Conservation (phyloP, 2,113 vertebrate species). For the Lethenteron reissneri region DNA sequence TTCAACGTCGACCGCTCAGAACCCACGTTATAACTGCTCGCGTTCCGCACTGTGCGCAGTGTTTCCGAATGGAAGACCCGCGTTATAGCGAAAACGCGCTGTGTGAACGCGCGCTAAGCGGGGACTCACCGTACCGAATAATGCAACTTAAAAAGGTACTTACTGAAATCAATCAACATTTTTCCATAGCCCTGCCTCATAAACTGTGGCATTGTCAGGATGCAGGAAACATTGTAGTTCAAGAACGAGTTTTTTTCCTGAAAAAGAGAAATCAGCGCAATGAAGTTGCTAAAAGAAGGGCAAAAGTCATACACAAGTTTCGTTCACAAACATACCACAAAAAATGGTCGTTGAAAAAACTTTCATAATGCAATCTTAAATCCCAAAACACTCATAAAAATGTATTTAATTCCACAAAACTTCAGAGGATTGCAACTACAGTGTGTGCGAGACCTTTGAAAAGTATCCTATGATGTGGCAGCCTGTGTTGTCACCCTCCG, state of each 20-base stretch:
- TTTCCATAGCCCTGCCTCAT: slow-evolving; percentile 96
- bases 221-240: slow-evolving; percentile 97
- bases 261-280: slow-evolving; percentile 11
- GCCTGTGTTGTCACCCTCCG: slow-evolving; percentile 88
- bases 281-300: not conserved
- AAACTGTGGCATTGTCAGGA: slow-evolving; percentile 95
- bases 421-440: no score
- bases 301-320: not conserved
- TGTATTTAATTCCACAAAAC: no score
- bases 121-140: not conserved
- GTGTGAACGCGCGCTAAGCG: not conserved
- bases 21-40: not conserved
- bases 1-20: not conserved
- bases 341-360: not conserved
- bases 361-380: not conserved
- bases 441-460: slow-evolving; percentile 44
- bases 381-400: no score
- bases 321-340: not conserved
- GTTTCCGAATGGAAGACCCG: no score
- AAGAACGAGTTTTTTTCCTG: slow-evolving; percentile 98
- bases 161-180: slow-evolving; percentile 99
- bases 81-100: not conserved
- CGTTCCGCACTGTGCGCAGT: no score
- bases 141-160: slow-evolving; percentile 18
- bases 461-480: slow-evolving; percentile 97